These are phyloP conservation scores for Atrina japonica DNA, from an alignment of 2,888 invertebrate genomes.

Conservation along the genomic window DNA sequence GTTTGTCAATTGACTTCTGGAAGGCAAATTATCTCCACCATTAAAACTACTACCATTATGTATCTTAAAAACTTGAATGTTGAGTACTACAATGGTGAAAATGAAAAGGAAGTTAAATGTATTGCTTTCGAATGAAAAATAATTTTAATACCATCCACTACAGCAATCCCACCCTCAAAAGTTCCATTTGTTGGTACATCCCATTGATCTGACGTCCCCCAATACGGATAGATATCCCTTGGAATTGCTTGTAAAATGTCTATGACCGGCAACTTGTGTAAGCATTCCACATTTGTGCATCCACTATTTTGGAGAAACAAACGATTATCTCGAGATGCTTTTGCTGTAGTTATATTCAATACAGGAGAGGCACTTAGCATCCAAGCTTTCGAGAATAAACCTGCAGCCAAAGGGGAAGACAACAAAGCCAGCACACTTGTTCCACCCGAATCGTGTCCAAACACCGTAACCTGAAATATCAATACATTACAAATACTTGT, in stretches of 20 bases:
- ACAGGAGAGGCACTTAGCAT: conserved; percentile 77
- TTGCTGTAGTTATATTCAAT: conserved; percentile 66
- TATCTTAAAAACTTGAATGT: too few relatives aligned
- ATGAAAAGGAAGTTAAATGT: too few relatives aligned
- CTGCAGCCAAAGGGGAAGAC: conserved; percentile 83
- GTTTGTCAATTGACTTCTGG: too few relatives aligned
- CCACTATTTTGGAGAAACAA: conserved; percentile 59
- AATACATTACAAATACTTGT: too few relatives aligned
- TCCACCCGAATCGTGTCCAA: conserved; percentile 93
- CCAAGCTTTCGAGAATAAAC: conserved; percentile 85
- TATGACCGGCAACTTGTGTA: conserved; percentile 56
- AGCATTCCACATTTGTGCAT: conserved; percentile 55
- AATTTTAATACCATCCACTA: conserved; percentile 71
- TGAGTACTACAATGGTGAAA: too few relatives aligned
- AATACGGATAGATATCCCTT: conserved; percentile 68
- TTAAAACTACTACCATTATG: too few relatives aligned
- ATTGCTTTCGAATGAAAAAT: too few relatives aligned
- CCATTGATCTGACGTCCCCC: conserved; percentile 65
- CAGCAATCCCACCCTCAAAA: conserved; percentile 57
- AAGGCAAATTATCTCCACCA: too few relatives aligned
- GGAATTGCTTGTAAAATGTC: conserved; percentile 63
- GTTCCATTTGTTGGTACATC: conserved; percentile 56
- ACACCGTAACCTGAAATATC: conserved; percentile 86
- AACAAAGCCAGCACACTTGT: conserved; percentile 91
- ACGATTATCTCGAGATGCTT: conserved; percentile 67